phyloP scores from a whole-genome alignment of 2,888 invertebrate genomes.

The Acrocyrtus sp. region DNA sequence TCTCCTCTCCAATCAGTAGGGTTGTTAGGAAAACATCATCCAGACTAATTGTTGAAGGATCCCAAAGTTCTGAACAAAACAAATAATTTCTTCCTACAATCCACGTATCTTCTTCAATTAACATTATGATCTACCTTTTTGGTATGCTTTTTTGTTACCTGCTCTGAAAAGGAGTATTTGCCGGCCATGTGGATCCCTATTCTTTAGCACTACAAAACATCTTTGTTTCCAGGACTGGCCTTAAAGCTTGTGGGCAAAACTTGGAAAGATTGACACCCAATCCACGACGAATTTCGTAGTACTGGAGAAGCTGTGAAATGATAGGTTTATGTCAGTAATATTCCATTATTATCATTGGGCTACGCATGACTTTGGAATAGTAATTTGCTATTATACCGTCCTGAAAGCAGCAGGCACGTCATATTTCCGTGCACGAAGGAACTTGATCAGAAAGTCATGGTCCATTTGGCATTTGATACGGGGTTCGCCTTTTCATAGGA shows the following conservation, averaged over 20 bases:
- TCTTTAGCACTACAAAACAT: conserved; percentile 42
- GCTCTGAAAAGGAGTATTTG: conserved; percentile 43
- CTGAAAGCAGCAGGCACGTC: conserved; percentile 39
- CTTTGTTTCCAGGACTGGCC: conserved; percentile 23
- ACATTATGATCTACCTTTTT: background rate
- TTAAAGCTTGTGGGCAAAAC: conserved; percentile 30
- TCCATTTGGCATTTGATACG: conserved; percentile 35
- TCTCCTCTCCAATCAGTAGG: conserved; percentile 45
- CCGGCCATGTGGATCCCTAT: conserved; percentile 42
- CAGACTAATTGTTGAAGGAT: conserved; percentile 28
- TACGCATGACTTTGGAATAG: no score
- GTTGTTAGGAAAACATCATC: conserved; percentile 44
- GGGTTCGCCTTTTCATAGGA: conserved; percentile 23
- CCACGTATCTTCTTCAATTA: background rate
- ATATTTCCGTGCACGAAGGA: conserved; percentile 45
- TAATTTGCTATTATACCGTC: no score
- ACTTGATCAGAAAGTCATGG: conserved; percentile 48
- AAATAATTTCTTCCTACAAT: background rate
- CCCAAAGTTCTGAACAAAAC: conserved; percentile 36
- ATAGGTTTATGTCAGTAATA: no score
- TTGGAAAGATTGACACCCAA: conserved; percentile 22
- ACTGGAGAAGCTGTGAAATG: conserved; percentile 25
- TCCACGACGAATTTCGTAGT: conserved; percentile 41
- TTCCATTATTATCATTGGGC: no score
- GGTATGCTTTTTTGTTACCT: no score